These are phyloP conservation scores for Pomacea maculata DNA, from an alignment of 1,140 invertebrate genomes.

Conservation along the genomic window DNA sequence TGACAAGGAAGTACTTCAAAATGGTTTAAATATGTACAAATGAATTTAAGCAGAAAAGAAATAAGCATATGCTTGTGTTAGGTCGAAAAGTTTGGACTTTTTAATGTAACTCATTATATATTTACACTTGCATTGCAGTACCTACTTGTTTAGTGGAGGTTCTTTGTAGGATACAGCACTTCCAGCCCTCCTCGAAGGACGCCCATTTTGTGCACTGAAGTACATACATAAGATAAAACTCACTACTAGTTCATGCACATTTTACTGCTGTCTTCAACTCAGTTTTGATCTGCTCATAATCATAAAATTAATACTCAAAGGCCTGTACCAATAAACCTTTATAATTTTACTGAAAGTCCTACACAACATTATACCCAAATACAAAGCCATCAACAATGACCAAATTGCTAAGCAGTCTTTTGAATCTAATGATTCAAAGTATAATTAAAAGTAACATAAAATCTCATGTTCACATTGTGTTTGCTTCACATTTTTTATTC, in stretches of 20 bases:
- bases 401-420: too few species aligned
- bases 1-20: neutral
- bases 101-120: neutral
- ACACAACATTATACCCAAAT: too few species aligned
- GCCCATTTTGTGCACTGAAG: conserved; percentile 14
- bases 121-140: neutral
- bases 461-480: too few species aligned
- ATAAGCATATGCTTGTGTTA: neutral
- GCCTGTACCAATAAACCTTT: too few species aligned
- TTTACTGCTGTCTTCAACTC: too few species aligned
- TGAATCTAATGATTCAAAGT: too few species aligned
- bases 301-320: too few species aligned
- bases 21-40: neutral
- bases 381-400: too few species aligned
- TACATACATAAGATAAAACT: neutral
- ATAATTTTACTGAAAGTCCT: too few species aligned
- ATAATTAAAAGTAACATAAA: too few species aligned
- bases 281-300: too few species aligned
- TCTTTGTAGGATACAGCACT: conserved; percentile 17
- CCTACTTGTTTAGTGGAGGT: conserved; percentile 10
- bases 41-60: neutral
- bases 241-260: neutral
- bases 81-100: neutral
- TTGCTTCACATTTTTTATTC: too few species aligned
- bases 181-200: conserved; percentile 2